Evolutionary conservation across 2,797 vertebrate genomes (phyloP).

Genomic region (Pelodytes ibericus): DNA sequence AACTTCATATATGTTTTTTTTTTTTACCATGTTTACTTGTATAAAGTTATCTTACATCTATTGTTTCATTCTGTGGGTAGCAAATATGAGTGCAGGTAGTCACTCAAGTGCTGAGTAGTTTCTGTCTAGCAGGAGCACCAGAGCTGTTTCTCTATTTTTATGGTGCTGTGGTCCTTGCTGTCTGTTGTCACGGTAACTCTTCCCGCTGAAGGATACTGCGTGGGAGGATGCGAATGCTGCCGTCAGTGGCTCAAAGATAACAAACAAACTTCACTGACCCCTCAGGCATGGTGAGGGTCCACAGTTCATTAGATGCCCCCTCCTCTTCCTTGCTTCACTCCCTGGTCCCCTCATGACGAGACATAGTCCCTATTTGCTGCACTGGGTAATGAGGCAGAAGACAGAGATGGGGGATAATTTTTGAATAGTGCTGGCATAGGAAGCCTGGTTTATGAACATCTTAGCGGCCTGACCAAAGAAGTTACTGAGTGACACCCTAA

Average conservation of each 20-base stretch:
- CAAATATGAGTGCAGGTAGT: conserved; percentile 16
- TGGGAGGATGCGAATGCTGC: conserved; percentile 50
- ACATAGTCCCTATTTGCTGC: not conserved
- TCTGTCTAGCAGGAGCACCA: conserved; percentile 8
- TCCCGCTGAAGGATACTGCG: conserved; percentile 43
- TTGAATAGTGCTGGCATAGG: not conserved
- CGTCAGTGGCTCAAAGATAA: conserved; percentile 42
- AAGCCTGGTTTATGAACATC: too few relatives aligned
- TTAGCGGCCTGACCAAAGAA: too few relatives aligned
- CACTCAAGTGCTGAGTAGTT: not conserved
- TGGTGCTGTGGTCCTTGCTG: conserved; percentile 39
- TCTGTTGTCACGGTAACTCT: conserved; percentile 54
- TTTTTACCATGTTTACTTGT: too few relatives aligned
- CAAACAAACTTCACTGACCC: conserved; percentile 52
- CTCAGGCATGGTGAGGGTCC: conserved; percentile 1
- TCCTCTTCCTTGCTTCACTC: not conserved
- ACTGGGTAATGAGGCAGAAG: not conserved
- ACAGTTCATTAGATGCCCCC: not conserved
- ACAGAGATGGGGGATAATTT: not conserved
- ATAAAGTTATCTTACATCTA: too few relatives aligned
- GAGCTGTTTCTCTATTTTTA: conserved; percentile 2
- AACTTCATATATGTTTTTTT: too few relatives aligned
- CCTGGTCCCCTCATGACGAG: not conserved
- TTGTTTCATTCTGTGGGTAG: too few relatives aligned
- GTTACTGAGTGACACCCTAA: too few relatives aligned